Evolutionary conservation across 2,113 vertebrate genomes (phyloP).

Genomic region (Kryptolebias marmoratus): DNA sequence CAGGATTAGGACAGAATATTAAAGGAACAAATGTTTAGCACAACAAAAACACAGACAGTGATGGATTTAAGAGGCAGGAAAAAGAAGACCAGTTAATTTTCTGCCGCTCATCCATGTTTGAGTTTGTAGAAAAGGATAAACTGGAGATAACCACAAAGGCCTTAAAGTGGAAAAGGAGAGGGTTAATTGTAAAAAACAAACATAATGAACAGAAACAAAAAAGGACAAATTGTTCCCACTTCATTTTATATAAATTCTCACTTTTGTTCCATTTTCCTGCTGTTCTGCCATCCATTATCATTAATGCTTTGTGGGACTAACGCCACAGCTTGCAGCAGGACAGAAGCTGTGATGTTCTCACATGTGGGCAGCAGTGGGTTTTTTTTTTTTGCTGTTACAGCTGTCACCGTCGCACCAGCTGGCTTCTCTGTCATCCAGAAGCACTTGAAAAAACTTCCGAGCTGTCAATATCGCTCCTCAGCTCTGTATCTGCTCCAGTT

Average conservation of each 20-base stretch:
- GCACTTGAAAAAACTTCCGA: slow-evolving; percentile 21
- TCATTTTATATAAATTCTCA: slow-evolving; percentile 46
- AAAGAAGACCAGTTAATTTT: too few relatives aligned
- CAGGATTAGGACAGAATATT: too few relatives aligned
- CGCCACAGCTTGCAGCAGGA: slow-evolving; percentile 30
- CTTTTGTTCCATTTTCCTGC: slow-evolving; percentile 26
- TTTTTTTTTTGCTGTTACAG: slow-evolving; percentile 2
- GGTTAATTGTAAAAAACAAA: not conserved
- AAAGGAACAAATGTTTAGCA: too few relatives aligned
- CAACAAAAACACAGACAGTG: too few relatives aligned
- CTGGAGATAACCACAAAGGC: not conserved
- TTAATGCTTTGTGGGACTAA: slow-evolving; percentile 8
- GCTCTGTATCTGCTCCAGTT: slow-evolving; percentile 20
- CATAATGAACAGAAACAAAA: slow-evolving; percentile 23
- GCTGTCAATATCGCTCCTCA: slow-evolving; percentile 38
- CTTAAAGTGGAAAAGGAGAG: not conserved
- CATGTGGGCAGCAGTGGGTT: slow-evolving; percentile 26
- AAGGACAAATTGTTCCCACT: slow-evolving; percentile 38
- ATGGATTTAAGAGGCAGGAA: too few relatives aligned
- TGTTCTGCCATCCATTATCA: slow-evolving; percentile 38
- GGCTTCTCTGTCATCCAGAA: slow-evolving; percentile 46
- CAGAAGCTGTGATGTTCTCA: slow-evolving; percentile 33
- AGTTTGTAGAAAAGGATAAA: not conserved
- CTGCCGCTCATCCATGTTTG: too few relatives aligned
- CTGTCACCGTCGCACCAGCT: slow-evolving; percentile 30